Evolutionary conservation across 2,113 vertebrate genomes (phyloP), one percentile per base, ranked within the genome.

Genomic region (Gymnobelideus leadbeateri): DNA sequence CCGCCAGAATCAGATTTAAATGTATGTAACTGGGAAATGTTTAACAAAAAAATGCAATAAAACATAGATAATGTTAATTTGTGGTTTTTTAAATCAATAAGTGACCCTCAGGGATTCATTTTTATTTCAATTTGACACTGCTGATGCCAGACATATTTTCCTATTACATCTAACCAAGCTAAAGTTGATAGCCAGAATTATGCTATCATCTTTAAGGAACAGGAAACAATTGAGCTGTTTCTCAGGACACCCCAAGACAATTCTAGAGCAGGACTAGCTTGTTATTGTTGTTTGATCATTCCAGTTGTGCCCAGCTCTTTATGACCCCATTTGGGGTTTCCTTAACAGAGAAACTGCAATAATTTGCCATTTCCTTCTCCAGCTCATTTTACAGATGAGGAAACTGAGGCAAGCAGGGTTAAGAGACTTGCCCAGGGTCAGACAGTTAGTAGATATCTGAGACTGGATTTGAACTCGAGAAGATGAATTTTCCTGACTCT

Each of bases 121-220:
- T 77, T 16, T n/a, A 77, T 21, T n/a, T 19, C 4, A n/a, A n/a
- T 6, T 1, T 92, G 51, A 89, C 7, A 0, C 47, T 9, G 26
- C 61, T n/a, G 92, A 77, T n/a, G 92, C 89, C 25, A 4, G 94
- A n/a, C n/a, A 92, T 84, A 51, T 52, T 91, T 51, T 51, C 51
- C 77, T 55, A n/a, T 25, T 25, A 51, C 54, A 50, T 84, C 51
- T 93, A 89, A 84, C 16, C 19, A 84, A 93, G 49, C 61, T 51
- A 51, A 91, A 91, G 92, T 54, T 89, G 51, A 51, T 26, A 84
- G 37, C 90, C n/a, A 61, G 14, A 55, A 89, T 94, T 68, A 89
- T 8, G 31, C 46, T 10, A 92, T 55, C 90, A 55, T 43, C 57
- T 89, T 51, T 51, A 92, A 50, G 91, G 84, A 92, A 91, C 89